Base-by-base conservation (phyloP, 2,113 vertebrate genomes). In the Xenopus tropicalis region DNA sequence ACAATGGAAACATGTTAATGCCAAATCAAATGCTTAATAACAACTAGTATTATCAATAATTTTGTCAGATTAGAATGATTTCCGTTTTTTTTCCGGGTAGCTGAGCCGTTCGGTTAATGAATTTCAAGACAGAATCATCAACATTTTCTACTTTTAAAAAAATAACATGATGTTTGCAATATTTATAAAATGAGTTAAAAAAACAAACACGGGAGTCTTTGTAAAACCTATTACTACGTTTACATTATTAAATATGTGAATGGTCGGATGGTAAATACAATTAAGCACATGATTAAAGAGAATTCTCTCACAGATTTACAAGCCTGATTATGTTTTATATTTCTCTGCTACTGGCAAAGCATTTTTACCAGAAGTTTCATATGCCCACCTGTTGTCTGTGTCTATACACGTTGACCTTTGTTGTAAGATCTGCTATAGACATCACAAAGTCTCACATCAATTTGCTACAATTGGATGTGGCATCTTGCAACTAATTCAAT, bases 371-470 rank as follows among this genome's bases (percentile, higher is more conserved):
- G 81, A 83, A 85, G 88, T 85, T 82, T 82, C 87, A 86, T 91
- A 88, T 90, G 86, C 85, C 91, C 90, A 93, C 93, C 96, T 93
- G 93, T 94, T 94, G 94, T 94, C 94, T 95, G 90, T 85, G 91
- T 92, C 94, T 95, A 90, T 80, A 85, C 89, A 87, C 90, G 89
- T 84, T 98, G 97, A 98, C 97, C 97, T 99, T 98, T 96, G 94
- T 95, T 96, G 94, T 94, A 95, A 95, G 93, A 95, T 94, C 94
- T 89, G 91, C 91, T 87, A 93, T 92, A 96, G 94, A 97, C 96
- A 97, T 97, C 95, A 96, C 97, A 96, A 94, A 96, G 95, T 96
- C 95, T 98, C 96, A 97, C 97, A 96, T 99, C 97, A 98, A 98
- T 99, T 99, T 98, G 89, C 91, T 85, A 89, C 94, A 96, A 98